phyloP scores from a whole-genome alignment of 1,140 invertebrate genomes.

The Eubasilissa regina region DNA sequence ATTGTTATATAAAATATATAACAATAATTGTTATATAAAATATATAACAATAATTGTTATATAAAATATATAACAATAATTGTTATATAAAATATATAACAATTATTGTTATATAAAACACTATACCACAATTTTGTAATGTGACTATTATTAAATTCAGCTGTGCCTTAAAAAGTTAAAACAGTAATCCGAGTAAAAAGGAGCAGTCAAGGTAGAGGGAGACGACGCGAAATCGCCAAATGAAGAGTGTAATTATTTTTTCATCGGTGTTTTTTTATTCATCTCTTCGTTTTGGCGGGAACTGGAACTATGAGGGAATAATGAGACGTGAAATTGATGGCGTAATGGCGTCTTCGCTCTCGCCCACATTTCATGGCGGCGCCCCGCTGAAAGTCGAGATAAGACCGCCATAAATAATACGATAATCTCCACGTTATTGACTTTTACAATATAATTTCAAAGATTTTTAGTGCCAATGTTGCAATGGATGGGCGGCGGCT shows the following conservation, averaged over 20 bases:
- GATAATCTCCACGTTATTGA: slow-evolving; percentile 50
- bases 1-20: no score
- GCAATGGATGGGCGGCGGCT: neutral
- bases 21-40: no score
- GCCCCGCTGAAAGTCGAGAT: slow-evolving; percentile 30
- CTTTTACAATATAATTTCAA: slow-evolving; percentile 47
- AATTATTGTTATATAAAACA: no score
- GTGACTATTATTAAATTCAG: no score
- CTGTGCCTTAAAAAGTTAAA: no score
- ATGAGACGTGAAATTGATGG: slow-evolving; percentile 59
- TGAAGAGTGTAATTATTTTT: slow-evolving; percentile 57
- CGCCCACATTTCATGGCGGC: slow-evolving; percentile 15
- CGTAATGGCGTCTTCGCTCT: slow-evolving; percentile 39
- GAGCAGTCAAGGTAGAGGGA: neutral
- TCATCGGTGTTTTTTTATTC: slow-evolving; percentile 46
- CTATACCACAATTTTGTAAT: no score
- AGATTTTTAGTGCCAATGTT: slow-evolving; percentile 32
- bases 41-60: no score
- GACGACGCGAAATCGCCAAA: slow-evolving; percentile 37
- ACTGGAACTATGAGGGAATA: slow-evolving; percentile 43
- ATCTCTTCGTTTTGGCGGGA: slow-evolving; percentile 35
- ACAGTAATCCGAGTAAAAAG: neutral
- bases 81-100: no score
- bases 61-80: no score
- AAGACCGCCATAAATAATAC: slow-evolving; percentile 48